phyloP scores from a whole-genome alignment of 2,888 invertebrate genomes.

The Nymphalis urticae region DNA sequence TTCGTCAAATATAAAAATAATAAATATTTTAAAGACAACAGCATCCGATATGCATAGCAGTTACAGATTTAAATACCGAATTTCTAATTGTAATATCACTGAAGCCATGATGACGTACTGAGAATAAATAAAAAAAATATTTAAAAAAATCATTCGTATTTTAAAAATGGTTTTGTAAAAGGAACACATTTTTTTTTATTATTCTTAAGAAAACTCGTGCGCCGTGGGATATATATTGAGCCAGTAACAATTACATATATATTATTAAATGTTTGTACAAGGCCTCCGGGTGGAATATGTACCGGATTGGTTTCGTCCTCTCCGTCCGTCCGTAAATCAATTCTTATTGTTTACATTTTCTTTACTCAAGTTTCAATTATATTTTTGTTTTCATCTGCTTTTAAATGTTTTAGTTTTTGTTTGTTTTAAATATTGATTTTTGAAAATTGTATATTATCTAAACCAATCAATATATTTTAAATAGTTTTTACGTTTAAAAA shows the following conservation, averaged over 20 bases:
- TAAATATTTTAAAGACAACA: too few relatives aligned
- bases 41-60: too few relatives aligned
- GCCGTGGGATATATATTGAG: constrained; percentile 1
- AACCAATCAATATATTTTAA: neutral
- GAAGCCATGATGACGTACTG: too few relatives aligned
- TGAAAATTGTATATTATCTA: neutral
- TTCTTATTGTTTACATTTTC: constrained; percentile 7
- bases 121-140: too few relatives aligned
- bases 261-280: constrained; percentile 13
- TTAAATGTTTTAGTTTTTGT: neutral
- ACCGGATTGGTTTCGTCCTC: constrained; percentile 12
- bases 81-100: too few relatives aligned
- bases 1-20: too few relatives aligned
- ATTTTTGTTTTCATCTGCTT: neutral
- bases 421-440: neutral
- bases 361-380: constrained; percentile 3
- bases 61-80: too few relatives aligned
- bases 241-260: constrained; percentile 10
- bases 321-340: neutral
- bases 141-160: too few relatives aligned
- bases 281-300: constrained; percentile 7
- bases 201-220: neutral
- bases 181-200: neutral
- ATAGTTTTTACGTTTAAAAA: neutral
- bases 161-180: neutral